Conservation (phyloP, 2,888 invertebrate genomes). For the Latrodectus hesperus region DNA sequence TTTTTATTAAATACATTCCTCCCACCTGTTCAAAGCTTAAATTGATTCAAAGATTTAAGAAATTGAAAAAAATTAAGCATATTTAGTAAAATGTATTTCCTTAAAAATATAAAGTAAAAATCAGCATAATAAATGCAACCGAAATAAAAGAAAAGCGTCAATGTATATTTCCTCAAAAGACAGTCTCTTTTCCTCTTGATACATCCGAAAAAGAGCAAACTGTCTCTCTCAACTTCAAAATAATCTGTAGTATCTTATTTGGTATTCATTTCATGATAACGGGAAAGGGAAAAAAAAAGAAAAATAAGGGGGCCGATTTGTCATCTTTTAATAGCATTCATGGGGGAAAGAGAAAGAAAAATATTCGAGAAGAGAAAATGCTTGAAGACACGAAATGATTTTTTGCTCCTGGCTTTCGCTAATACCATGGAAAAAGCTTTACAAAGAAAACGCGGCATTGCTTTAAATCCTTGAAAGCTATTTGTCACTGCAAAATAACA, state of each 20-base stretch:
- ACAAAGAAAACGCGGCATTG: conserved; percentile 38
- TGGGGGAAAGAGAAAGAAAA: conserved; percentile 8
- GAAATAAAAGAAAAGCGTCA: no score
- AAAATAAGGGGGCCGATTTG: conserved; percentile 37
- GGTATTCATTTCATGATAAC: conserved; percentile 52
- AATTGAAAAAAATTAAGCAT: no score
- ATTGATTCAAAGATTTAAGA: no score
- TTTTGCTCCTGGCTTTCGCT: conserved; percentile 22
- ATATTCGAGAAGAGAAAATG: conserved; percentile 10
- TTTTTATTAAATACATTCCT: no score
- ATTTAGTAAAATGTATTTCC: no score
- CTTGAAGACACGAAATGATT: conserved; percentile 56
- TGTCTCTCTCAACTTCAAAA: neutral
- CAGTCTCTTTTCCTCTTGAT: no score
- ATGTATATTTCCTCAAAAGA: no score
- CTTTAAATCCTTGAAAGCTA: conserved; percentile 55
- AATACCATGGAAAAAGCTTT: conserved; percentile 44
- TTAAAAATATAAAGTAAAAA: no score
- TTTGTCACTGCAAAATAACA: conserved; percentile 50
- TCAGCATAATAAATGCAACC: no score
- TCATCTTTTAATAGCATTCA: conserved; percentile 50
- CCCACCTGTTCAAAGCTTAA: no score
- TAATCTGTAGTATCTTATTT: conserved; percentile 30
- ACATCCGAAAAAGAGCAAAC: no score
- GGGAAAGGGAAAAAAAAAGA: conserved; percentile 18